phyloP scores from a whole-genome alignment of 2,797 vertebrate genomes.

The Myoxocephalus aenaeus region DNA sequence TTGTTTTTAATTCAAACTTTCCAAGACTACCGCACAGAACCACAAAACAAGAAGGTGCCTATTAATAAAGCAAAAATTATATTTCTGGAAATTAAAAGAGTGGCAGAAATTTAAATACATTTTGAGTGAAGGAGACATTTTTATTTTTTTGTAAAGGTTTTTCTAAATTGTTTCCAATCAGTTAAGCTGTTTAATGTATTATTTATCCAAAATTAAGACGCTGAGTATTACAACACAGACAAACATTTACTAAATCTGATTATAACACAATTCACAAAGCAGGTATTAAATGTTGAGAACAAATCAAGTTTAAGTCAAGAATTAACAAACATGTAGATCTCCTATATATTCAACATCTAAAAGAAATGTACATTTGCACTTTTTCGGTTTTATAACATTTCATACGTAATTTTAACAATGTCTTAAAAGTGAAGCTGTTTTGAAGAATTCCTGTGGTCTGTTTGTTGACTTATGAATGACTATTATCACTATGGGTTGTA shows the following conservation, averaged over 20 bases:
- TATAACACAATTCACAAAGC: not conserved
- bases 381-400: not conserved
- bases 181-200: not conserved
- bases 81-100: not conserved
- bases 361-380: not conserved
- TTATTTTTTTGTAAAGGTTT: not conserved
- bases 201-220: not conserved
- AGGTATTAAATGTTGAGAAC: not conserved
- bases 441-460: conserved; percentile 12
- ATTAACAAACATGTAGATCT: not conserved
- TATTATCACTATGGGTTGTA: not conserved
- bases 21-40: not conserved
- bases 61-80: not conserved
- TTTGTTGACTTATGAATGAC: not conserved
- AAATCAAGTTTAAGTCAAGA: not conserved
- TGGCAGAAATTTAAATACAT: not conserved
- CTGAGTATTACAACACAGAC: not conserved
- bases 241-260: not conserved
- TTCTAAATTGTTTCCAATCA: not conserved
- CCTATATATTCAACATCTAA: not conserved
- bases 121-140: not conserved
- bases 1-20: not conserved
- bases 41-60: not conserved
- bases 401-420: not conserved
- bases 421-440: not conserved